Base-by-base conservation (phyloP, 1,140 invertebrate species). In the Condylostylus longicornis region DNA sequence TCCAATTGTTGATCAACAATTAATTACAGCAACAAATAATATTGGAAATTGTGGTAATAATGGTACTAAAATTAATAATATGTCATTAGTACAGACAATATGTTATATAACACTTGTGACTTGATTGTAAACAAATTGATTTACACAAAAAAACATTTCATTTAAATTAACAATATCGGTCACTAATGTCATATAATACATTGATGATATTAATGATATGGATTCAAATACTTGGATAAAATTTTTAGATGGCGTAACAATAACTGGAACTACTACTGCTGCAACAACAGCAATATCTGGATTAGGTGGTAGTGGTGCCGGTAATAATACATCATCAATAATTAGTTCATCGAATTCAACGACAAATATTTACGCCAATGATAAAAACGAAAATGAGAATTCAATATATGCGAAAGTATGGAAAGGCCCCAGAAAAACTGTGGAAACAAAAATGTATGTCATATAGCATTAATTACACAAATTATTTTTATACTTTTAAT, bases 401-500 rank as follows among this genome's bases (percentile, higher is more conserved):
- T 58, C 54, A 13, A 56, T 59, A 22, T 60, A 59, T 38, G 54
- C 57, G 34, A 60, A 60, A 48, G 57, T 60, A 33, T 60, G 57
- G 57, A 60, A 60, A 44, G 57, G 57, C 47, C 57, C 57, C 12
- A 51, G 52, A 35, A 59, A 59, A 50, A 43, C 56, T 21, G 53
- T 54, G 47, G 56, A 59, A 52, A 52, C 56, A 18, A 59, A 59
- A 59, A 58, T 55, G 56, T 59, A 59, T 34, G 51, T 25, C 23
- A n/a, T n/a, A n/a, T n/a, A n/a, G n/a, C n/a, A n/a, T n/a, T n/a
- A n/a, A n/a, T n/a, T n/a, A n/a, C n/a, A n/a, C n/a, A n/a, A n/a
- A n/a, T n/a, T n/a, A n/a, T n/a, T n/a, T n/a, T n/a, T n/a, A n/a
- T n/a, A n/a, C n/a, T n/a, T n/a, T n/a, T n/a, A n/a, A n/a, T n/a